These are phyloP conservation scores for Hormiphora californensis DNA, from an alignment of 37 sponge, comb jelly and placozoan genomes.

Conservation along the genomic window DNA sequence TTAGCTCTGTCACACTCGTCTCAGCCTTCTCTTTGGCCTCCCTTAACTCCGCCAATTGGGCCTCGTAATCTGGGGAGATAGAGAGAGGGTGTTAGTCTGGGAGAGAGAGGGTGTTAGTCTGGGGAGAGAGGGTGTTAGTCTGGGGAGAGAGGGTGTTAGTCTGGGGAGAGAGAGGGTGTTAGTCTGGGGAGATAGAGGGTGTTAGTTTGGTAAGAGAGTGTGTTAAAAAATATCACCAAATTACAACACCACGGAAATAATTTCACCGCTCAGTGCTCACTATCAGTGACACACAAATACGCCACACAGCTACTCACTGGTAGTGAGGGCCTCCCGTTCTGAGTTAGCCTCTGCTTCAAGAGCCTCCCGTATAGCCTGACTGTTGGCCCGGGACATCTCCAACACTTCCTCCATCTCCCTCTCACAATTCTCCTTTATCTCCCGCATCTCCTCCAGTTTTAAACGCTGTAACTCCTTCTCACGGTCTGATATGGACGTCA, in stretches of 20 bases:
- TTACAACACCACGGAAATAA: not conserved
- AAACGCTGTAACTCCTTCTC: not conserved
- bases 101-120: not conserved
- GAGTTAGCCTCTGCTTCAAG: slow-evolving; percentile 32
- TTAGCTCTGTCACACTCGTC: not conserved
- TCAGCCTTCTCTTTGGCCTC: not conserved
- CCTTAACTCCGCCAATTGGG: not conserved
- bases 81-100: not conserved
- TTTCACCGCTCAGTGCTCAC: too few relatives aligned
- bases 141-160: not conserved
- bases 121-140: too few relatives aligned
- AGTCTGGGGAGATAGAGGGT: not conserved
- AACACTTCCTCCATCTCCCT: slow-evolving; percentile 33
- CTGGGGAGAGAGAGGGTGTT: too few relatives aligned
- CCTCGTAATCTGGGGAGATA: slow-evolving; percentile 21
- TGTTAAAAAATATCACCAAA: not conserved
- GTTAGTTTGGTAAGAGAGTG: too few relatives aligned
- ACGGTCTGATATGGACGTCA: not conserved
- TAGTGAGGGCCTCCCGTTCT: not conserved
- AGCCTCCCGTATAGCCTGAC: slow-evolving; percentile 9
- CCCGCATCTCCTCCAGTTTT: slow-evolving; percentile 20
- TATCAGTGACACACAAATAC: too few relatives aligned
- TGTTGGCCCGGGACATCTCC: slow-evolving; percentile 24
- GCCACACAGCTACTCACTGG: not conserved
- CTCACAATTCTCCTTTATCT: not conserved